Base-by-base conservation (phyloP, 2,113 vertebrate genomes). In the Carlito syrichta region DNA sequence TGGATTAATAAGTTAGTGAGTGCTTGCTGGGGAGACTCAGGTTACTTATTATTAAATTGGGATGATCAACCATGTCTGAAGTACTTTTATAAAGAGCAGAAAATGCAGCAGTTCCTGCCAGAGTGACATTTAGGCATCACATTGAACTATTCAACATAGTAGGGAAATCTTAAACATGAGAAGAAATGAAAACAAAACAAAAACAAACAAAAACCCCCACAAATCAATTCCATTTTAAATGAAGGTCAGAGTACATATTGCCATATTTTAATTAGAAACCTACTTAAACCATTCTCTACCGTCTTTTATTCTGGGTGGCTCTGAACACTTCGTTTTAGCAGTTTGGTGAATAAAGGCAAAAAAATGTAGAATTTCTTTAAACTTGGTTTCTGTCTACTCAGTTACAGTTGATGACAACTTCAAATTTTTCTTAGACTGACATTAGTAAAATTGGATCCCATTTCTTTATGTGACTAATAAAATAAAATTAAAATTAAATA, bases 381-480 rank as follows among this genome's bases (percentile, higher is more conserved):
- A 86, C 45, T 78, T 19, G 54, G 83, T 66, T 40, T 50, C 40
- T 48, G 12, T 81, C 66, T 48, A 16, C 86, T 81, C 58, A 50
- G 23, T n/a, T n/a, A n/a, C n/a, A 76, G 48, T 60, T 30, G 40
- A 60, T 56, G 58, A 86, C 20, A 91, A 79, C 22, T 86, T 94
- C 32, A 81, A 58, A 68, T n/a, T 68, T 89, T 94, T 52, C 82
- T 87, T 82, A 54, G 62, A 82, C 71, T 73, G 58, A 66, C 54
- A 56, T 48, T 56, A 43, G 54, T 56, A 74, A 81, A 73, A 48
- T 86, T 90, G 81, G 73, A 90, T 56, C 40, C 25, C 10, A 43
- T 82, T 74, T 91, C 40, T 82, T 82, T 92, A 76, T 90, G 54
- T 19, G 66, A 93, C 86, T 94, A 89, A 85, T 63, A 77, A 86